Evolutionary conservation across 2,888 invertebrate genomes (phyloP), one percentile per base, ranked within the genome.

Genomic region (Drosophila fungiperda): DNA sequence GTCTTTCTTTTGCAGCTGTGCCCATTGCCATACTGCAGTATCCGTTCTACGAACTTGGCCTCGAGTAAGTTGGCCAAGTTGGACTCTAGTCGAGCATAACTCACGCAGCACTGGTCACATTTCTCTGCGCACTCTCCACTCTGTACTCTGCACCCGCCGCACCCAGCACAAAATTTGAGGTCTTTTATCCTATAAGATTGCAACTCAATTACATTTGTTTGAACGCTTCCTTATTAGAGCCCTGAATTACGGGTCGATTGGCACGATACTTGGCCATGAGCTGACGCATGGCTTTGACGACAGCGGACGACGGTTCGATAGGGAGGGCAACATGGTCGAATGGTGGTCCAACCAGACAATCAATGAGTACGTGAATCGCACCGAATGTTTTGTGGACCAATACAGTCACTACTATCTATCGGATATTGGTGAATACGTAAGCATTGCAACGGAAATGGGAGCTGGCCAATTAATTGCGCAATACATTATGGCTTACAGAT

Each of bases 281-380:
- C 93, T 95, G 65, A 95, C 95, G 4, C 95, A 95, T 84, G 95
- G 95, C 4, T 93, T 93, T 64, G 93, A 93, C 72, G 93, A 93
- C 72, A 93, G 90, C 71, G 93, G 98, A 17, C 95, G 97, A 57
- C 96, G 96, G 89, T 98, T 96, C 87, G 98, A 98, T 91, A 96
- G 96, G 88, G 94, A 95, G 79, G 98, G 98, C 15, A 97, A 97
- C 93, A 94, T 97, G 86, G 93, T 96, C n/a, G 96, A 97, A 72
- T 98, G 98, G 98, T 98, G 98, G 98, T 95, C 96, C 2, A 96
- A 97, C 81, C 93, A 94, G 50, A 97, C 98, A 0, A 95, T 97
- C 54, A 93, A 94, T 17, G 95, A 95, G 26, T 99, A 97, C 92
- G 95, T 96, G 59, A 95, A 96, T 77, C 95, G 96, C 88, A 96